Conservation (phyloP, 2,113 vertebrate genomes). For the Tamias sibiricus region DNA sequence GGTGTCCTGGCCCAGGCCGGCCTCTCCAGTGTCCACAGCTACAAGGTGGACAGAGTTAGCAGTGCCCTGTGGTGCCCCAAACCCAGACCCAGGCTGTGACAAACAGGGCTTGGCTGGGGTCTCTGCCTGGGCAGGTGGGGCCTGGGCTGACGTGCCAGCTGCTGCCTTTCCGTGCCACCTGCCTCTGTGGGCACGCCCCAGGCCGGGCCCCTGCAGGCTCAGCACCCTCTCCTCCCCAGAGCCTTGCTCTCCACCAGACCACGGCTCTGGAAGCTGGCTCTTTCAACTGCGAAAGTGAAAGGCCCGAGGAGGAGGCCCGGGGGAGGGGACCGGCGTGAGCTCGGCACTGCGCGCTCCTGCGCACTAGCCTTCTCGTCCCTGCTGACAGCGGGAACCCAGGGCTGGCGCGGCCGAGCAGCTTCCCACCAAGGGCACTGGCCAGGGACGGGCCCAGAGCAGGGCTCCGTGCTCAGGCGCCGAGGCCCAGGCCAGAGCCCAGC, state of each 20-base stretch:
- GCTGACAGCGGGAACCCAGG: background rate
- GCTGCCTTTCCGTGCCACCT: background rate
- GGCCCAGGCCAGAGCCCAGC: accelerated
- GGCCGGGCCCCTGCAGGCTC: background rate
- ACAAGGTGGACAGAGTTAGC: accelerated
- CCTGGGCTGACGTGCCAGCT: accelerated
- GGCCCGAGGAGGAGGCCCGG: too few species aligned
- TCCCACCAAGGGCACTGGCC: accelerated
- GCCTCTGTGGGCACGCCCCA: too few species aligned
- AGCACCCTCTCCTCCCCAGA: background rate
- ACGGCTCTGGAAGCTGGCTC: too few species aligned
- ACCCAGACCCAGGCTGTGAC: background rate
- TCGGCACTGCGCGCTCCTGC: accelerated
- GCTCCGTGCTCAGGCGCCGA: accelerated
- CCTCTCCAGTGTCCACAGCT: accelerated
- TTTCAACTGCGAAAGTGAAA: too few species aligned
- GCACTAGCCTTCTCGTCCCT: background rate
- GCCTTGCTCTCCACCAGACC: too few species aligned
- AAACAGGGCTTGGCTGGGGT: accelerated
- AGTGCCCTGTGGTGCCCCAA: too few species aligned
- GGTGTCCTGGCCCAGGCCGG: background rate
- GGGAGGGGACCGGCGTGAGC: too few species aligned
- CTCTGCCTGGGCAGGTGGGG: background rate
- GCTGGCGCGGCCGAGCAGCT: accelerated
- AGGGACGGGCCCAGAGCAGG: background rate